A percentile compares a stretch with the other conserved stretches of the same genome.
phyloP scores from a whole-genome alignment of 2,888 invertebrate species.

The Chrysina gloriosa region DNA sequence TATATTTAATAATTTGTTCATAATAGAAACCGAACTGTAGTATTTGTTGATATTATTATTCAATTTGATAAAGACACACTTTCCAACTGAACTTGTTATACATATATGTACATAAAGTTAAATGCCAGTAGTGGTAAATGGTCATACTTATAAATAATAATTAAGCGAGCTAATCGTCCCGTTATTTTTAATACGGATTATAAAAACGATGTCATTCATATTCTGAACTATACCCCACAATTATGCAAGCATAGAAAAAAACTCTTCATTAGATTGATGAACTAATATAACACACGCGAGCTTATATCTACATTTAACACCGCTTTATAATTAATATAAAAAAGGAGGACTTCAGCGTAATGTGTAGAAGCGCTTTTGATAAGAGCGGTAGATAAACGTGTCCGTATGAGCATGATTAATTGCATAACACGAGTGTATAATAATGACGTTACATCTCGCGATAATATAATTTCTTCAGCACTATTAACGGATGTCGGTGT shows the following conservation, averaged over 20 bases:
- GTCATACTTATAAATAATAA: neutral
- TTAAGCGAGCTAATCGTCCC: neutral
- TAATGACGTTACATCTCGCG: neutral
- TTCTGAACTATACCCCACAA: neutral
- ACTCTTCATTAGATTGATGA: conserved; percentile 5
- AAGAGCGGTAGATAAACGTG: conserved; percentile 15
- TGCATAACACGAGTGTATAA: neutral
- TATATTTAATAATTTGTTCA: too few relatives aligned
- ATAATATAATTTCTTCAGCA: conserved; percentile 14
- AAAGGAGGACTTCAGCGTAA: neutral
- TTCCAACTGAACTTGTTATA: too few relatives aligned
- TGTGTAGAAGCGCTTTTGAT: conserved; percentile 7
- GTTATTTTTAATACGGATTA: neutral
- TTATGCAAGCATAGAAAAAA: conserved; percentile 13
- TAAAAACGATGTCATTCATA: conserved; percentile 20
- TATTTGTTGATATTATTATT: too few relatives aligned
- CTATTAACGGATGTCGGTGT: neutral
- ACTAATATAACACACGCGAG: conserved; percentile 9
- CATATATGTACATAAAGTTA: too few relatives aligned
- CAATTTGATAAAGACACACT: too few relatives aligned
- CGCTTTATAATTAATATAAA: neutral
- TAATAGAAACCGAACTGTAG: too few relatives aligned
- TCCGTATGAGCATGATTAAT: conserved; percentile 26
- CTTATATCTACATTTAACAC: neutral
- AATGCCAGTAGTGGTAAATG: too few relatives aligned